Evolutionary conservation across 2,888 invertebrate genomes (phyloP).

Genomic region (Cheilosia pagana): DNA sequence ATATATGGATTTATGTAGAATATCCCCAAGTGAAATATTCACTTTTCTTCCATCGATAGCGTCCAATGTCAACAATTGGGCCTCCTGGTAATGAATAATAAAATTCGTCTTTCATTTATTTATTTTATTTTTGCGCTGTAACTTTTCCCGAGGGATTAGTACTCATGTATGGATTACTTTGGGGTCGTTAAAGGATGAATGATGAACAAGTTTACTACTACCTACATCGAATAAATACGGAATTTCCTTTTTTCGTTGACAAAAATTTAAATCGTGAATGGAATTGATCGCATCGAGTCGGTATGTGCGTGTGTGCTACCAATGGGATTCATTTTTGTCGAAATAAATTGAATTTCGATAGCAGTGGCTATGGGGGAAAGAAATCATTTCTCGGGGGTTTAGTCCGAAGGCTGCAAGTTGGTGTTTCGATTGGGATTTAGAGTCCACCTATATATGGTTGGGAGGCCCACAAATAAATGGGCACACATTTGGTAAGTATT

Average conservation of each 20-base stretch:
- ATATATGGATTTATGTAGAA: background rate
- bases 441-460: no score
- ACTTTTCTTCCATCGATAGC: constrained; percentile 22
- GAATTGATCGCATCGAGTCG: constrained; percentile 2
- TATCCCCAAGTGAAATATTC: constrained; percentile 12
- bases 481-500: no score
- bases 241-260: constrained; percentile 20
- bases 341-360: constrained; percentile 24
- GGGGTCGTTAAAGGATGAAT: constrained; percentile 7
- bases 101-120: background rate
- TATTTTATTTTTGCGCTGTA: background rate
- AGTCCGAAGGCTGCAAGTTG: no score
- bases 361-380: no score
- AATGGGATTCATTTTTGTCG: background rate
- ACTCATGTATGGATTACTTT: constrained; percentile 19
- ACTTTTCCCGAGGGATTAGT: constrained; percentile 14
- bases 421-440: no score
- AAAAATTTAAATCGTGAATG: constrained; percentile 23
- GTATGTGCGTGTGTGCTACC: background rate
- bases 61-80: constrained; percentile 32
- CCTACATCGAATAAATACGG: constrained; percentile 2
- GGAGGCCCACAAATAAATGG: no score
- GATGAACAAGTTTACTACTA: constrained; percentile 2
- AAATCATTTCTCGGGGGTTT: no score
- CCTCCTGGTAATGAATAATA: constrained; percentile 33